These are phyloP conservation scores for Zapornia atra DNA, from an alignment of 2,113 vertebrate genomes.

Conservation along the genomic window DNA sequence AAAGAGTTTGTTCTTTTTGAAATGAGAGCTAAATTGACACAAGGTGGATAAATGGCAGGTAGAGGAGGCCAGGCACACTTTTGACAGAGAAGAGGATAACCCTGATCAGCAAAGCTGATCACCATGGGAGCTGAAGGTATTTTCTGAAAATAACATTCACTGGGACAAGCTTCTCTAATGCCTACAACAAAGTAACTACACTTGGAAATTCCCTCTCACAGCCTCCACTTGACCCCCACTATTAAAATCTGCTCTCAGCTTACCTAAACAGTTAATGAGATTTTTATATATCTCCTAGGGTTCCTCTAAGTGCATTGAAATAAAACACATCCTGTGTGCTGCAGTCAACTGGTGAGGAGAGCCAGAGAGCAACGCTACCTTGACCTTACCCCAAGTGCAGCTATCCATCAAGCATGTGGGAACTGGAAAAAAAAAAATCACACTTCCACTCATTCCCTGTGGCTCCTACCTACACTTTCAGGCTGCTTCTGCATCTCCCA, in stretches of 20 bases:
- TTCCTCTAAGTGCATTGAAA: neutral
- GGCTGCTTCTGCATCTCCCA: neutral
- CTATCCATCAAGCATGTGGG: neutral
- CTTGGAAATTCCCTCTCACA: neutral
- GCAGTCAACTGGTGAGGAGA: neutral
- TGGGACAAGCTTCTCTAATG: neutral
- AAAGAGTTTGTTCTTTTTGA: neutral
- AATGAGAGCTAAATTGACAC: neutral
- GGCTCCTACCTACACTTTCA: neutral
- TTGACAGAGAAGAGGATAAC: neutral
- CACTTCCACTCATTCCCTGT: accelerated
- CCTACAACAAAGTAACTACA: neutral
- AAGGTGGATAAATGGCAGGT: neutral
- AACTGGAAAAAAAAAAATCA: neutral
- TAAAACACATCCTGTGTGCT: neutral
- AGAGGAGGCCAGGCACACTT: neutral
- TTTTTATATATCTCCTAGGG: neutral
- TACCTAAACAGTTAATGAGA: neutral
- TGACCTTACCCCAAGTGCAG: neutral
- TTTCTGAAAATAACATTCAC: neutral
- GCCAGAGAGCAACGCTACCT: neutral
- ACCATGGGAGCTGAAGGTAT: constrained; percentile 1
- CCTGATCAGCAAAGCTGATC: neutral
- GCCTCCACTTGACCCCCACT: neutral
- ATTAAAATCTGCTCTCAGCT: neutral